These are phyloP conservation scores for Akabosia matsudoensis DNA, from an alignment of 1,140 invertebrate species.

Conservation along the genomic window DNA sequence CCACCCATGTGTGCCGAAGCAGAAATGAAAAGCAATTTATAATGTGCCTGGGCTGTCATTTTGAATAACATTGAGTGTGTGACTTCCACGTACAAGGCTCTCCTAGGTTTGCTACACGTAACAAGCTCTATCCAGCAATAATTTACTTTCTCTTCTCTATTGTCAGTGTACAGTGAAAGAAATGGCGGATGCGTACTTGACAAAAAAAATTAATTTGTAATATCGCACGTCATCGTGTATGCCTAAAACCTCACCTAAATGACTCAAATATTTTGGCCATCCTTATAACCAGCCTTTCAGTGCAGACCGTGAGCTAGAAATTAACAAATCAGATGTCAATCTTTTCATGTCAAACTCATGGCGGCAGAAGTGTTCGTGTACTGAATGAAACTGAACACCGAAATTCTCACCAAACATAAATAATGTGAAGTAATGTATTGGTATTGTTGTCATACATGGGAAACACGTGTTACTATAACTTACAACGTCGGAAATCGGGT, in stretches of 20 bases:
- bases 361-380: neutral
- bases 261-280: neutral
- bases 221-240: neutral
- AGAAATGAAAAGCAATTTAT: constrained; percentile 23
- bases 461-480: too few species aligned
- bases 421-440: neutral
- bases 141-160: neutral
- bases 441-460: too few species aligned
- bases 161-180: too few species aligned
- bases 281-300: too few species aligned
- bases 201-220: too few species aligned
- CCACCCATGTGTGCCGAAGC: neutral
- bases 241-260: neutral
- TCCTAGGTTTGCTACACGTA: neutral
- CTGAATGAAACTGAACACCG: neutral
- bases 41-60: neutral
- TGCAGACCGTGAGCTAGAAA: too few species aligned
- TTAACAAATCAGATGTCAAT: constrained; percentile 13
- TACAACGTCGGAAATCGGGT: too few species aligned
- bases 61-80: neutral
- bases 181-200: too few species aligned
- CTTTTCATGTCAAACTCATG: neutral
- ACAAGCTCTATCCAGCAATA: neutral
- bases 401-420: neutral
- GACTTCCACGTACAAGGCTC: neutral